A percentile compares a stretch with the other conserved stretches of the same genome.
Conservation (phyloP, 2,113 vertebrate genomes). For the Stercorarius parasiticus region DNA sequence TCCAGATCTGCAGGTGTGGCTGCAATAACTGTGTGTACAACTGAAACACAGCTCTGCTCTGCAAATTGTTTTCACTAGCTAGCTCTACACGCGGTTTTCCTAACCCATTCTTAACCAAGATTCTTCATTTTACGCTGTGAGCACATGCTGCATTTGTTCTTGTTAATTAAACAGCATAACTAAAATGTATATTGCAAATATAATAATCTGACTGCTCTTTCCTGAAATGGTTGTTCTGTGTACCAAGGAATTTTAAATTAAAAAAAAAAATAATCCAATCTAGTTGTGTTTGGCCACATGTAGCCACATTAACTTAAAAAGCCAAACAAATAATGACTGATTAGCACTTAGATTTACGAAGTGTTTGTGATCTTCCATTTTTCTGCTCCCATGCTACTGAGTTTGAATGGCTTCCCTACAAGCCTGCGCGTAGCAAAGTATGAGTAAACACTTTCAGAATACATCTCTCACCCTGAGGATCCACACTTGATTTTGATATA, state of each 20-base stretch:
- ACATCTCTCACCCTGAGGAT: constrained; percentile 35
- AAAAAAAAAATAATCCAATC: neutral
- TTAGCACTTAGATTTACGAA: neutral
- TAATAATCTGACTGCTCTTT: neutral
- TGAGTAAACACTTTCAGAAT: constrained; percentile 47
- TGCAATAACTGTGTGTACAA: neutral
- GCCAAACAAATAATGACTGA: neutral
- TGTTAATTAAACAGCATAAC: neutral
- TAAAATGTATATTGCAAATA: neutral
- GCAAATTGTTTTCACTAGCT: neutral
- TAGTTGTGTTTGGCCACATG: neutral
- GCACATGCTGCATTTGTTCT: neutral
- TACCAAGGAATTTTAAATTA: neutral
- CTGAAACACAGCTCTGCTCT: neutral
- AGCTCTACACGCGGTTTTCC: neutral
- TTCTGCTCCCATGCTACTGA: neutral
- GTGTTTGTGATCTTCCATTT: neutral
- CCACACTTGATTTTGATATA: constrained; percentile 67
- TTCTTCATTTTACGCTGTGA: neutral
- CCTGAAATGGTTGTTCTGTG: neutral
- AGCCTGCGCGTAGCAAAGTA: neutral
- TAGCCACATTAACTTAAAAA: neutral
- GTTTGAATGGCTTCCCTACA: neutral
- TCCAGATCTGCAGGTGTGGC: neutral
- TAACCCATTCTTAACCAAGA: neutral